Evolutionary conservation across 92 coral and sea anemone species (phyloP), one percentile per base, ranked within the genome.

Genomic region (Montipora capitata): DNA sequence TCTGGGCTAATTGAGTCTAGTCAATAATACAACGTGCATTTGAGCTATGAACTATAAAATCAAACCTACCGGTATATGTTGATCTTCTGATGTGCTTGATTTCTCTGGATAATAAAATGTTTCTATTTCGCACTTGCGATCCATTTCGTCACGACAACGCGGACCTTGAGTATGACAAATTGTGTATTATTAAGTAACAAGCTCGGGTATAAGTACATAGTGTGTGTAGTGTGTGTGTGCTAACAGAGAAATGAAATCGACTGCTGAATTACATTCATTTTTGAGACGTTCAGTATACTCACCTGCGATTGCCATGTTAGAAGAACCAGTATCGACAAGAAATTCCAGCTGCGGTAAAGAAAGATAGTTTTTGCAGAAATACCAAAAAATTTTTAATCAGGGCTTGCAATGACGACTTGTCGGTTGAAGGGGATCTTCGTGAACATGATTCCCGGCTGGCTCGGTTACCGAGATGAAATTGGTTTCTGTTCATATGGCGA

Each of bases 251-350:
- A 62, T 62, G 3, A 4, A 5, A n/a, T 4, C 67, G 67, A 4
- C 20, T 75, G 41, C 79, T 54, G 14, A 10, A 54, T 8, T 3
- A 8, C 12, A 7, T 3, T 56, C 8, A 0, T 42, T 43, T 45
- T 2, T 15, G 8, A 13, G 5, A 3, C 18, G 1, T 10, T 9
- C 8, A 5, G 45, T 42, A 0, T 16, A 72, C 90, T 35, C 79
- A 96, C 99, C 99, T 88, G 99, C 99, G 15, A 96, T 91, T 39
- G 99, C 99, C 96, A 95, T 96, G 83, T 96, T 96, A 9, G 99
- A 95, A 0, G 99, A 96, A 6, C 99, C 99, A 7, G 99, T 96
- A 73, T 96, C 99, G 63, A 96, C 95, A 61, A 94, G 75, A 84
- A 96, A 96, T 56, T 96, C 98, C 48, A 96, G 89, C 99, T 96